Evolutionary conservation across 2,888 invertebrate species (phyloP).

Genomic region (Argyra leucocephala): DNA sequence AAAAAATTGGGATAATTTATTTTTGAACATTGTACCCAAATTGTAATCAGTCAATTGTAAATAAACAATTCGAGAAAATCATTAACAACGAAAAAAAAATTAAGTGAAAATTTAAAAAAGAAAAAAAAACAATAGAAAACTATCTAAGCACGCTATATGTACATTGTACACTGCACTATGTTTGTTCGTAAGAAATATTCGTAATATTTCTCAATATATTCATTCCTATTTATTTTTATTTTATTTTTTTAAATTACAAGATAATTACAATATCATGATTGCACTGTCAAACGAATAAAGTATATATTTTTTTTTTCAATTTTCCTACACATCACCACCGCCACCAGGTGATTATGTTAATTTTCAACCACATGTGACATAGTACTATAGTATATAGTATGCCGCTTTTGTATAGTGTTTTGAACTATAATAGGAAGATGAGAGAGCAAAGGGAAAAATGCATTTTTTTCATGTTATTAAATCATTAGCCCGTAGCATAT

Average conservation of each 20-base stretch:
- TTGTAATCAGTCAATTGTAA: too few relatives aligned
- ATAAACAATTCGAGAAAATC: too few relatives aligned
- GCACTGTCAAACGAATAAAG: neutral
- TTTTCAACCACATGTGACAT: neutral
- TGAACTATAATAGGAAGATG: too few relatives aligned
- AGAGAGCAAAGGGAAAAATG: too few relatives aligned
- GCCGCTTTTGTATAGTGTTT: too few relatives aligned
- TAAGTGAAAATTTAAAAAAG: too few relatives aligned
- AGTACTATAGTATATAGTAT: neutral
- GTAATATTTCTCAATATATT: neutral
- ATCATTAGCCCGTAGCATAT: neutral
- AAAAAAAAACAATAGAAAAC: neutral
- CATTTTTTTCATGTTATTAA: neutral
- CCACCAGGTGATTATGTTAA: constrained; percentile 1
- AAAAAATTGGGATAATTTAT: too few relatives aligned
- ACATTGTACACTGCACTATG: neutral
- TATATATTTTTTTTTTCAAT: neutral
- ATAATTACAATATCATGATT: neutral
- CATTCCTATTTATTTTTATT: neutral
- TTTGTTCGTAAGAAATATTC: neutral
- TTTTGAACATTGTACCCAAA: too few relatives aligned
- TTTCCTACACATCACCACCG: neutral
- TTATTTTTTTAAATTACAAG: neutral
- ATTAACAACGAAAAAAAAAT: too few relatives aligned
- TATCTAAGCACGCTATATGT: neutral